phyloP scores from a whole-genome alignment of 1,140 invertebrate species.

The Bombus picipes region DNA sequence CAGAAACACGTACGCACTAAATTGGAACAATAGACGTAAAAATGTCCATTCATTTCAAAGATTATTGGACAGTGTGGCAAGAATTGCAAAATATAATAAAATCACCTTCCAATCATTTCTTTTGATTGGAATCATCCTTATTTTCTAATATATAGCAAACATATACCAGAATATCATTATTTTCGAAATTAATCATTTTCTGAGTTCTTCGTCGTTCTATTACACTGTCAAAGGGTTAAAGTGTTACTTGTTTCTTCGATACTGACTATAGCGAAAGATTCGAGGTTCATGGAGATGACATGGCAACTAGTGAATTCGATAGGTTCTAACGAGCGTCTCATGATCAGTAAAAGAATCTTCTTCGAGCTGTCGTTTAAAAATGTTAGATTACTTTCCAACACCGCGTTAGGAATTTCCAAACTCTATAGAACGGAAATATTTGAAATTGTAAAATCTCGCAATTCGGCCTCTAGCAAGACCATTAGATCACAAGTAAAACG shows the following conservation, averaged over 20 bases:
- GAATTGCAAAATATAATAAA: too few relatives aligned
- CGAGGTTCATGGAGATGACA: constrained; percentile 38
- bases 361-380: constrained; percentile 1
- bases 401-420: constrained; percentile 30
- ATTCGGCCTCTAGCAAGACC: too few relatives aligned
- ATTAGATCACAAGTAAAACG: background rate
- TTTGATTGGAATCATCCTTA: too few relatives aligned
- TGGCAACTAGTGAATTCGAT: constrained; percentile 44
- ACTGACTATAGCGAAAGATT: constrained; percentile 40
- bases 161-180: too few relatives aligned
- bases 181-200: background rate
- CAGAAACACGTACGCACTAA: too few relatives aligned
- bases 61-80: too few relatives aligned
- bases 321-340: constrained; percentile 30
- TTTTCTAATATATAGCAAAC: too few relatives aligned
- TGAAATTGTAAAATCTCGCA: background rate
- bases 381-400: constrained; percentile 60
- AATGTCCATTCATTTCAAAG: too few relatives aligned
- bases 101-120: too few relatives aligned
- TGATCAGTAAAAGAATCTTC: constrained; percentile 42
- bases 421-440: constrained; percentile 50
- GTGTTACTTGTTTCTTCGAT: background rate
- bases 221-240: background rate
- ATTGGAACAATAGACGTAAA: too few relatives aligned
- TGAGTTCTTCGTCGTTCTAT: background rate